Conservation (phyloP, 2,797 vertebrate genomes). For the Harpagifer antarcticus region DNA sequence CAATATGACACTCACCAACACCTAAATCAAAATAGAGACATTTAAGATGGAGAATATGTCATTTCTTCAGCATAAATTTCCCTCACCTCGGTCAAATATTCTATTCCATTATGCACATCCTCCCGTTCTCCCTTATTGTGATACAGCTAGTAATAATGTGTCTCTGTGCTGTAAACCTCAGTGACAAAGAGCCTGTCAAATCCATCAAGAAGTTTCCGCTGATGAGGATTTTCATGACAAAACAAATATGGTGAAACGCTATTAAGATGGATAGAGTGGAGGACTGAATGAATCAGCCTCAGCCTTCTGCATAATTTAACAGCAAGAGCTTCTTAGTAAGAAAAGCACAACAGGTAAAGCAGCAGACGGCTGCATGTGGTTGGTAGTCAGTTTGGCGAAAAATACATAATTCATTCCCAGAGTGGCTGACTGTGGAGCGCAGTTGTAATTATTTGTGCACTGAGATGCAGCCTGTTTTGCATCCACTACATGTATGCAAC, state of each 20-base stretch:
- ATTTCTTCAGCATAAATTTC: conserved; percentile 1
- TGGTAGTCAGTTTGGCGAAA: conserved; percentile 25
- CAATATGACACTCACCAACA: not conserved
- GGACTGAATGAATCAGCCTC: conserved; percentile 29
- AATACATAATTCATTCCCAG: conserved; percentile 55
- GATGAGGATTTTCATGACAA: conserved; percentile 56
- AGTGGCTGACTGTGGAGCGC: conserved; percentile 21
- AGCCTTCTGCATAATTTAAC: conserved; percentile 52
- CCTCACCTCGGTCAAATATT: conserved; percentile 4
- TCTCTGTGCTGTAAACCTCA: conserved; percentile 10
- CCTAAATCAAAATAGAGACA: conserved; percentile 5
- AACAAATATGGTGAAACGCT: conserved; percentile 45
- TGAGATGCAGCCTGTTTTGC: conserved; percentile 12
- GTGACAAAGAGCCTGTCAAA: conserved; percentile 43
- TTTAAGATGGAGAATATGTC: not conserved
- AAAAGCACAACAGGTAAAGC: conserved; percentile 57
- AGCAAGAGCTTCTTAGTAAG: conserved; percentile 33
- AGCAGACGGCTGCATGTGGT: conserved; percentile 32
- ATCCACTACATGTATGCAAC: conserved; percentile 11
- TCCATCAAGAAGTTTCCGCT: conserved; percentile 36
- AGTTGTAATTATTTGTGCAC: conserved; percentile 33
- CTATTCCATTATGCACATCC: not conserved
- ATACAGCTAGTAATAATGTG: conserved; percentile 12
- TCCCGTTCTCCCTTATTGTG: conserved; percentile 16
- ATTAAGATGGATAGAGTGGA: conserved; percentile 35